Percentiles rank a stretch among this genome's conserved stretches.
Conservation (phyloP, 2,113 vertebrate species). For the Heliornis fulica region DNA sequence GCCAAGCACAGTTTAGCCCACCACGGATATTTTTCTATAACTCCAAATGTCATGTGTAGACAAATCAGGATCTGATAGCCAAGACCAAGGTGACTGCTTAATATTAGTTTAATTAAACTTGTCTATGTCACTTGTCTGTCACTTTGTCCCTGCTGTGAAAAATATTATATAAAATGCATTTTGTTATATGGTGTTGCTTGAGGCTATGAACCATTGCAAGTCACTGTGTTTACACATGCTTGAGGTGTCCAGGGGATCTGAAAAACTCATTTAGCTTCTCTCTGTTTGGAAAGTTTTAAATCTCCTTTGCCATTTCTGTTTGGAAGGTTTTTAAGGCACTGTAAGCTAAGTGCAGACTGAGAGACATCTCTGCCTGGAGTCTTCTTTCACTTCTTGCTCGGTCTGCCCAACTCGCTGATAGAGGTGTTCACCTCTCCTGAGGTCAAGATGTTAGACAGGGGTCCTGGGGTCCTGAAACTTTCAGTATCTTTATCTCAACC, state of each 20-base stretch:
- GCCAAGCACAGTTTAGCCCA: background rate
- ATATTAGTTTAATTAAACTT: background rate
- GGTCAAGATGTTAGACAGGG: background rate
- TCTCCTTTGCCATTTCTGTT: background rate
- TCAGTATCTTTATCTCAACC: background rate
- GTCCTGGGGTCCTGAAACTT: background rate
- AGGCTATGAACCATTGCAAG: background rate
- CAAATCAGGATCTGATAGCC: background rate
- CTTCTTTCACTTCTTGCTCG: background rate
- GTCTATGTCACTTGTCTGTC: background rate
- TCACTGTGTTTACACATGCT: background rate
- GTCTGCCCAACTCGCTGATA: background rate
- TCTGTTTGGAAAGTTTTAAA: conserved; percentile 51
- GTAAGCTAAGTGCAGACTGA: conserved; percentile 2
- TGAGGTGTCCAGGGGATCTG: conserved; percentile 12
- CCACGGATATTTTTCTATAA: background rate
- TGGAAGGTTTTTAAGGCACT: conserved; percentile 41
- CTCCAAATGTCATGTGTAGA: background rate
- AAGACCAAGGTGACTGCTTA: background rate
- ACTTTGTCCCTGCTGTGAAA: background rate
- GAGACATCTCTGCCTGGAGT: background rate
- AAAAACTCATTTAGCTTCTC: conserved; percentile 51
- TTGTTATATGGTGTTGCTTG: background rate
- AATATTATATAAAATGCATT: background rate
- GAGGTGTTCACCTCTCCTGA: background rate